Conservation (phyloP, 2,888 invertebrate species). For the Metopia argyrocephala region DNA sequence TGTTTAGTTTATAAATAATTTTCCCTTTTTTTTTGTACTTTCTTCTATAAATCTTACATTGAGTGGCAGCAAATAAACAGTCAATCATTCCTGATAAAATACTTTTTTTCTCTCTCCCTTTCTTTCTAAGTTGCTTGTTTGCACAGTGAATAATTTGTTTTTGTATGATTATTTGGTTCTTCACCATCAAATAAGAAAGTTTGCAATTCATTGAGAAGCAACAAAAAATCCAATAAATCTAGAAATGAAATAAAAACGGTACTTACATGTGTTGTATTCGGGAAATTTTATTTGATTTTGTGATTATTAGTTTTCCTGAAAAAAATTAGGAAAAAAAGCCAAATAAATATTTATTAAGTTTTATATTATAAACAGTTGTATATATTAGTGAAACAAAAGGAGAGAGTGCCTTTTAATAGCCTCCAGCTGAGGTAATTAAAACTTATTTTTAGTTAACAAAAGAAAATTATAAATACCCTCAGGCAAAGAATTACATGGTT, state of each 20-base stretch:
- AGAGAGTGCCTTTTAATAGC: too few species aligned
- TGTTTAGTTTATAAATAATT: neutral
- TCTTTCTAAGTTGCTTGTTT: neutral
- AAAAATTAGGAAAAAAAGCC: neutral
- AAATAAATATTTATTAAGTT: neutral
- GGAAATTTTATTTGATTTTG: constrained; percentile 5
- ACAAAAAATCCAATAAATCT: neutral
- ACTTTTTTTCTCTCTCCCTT: neutral
- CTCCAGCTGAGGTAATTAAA: too few species aligned
- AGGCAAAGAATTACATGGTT: too few species aligned
- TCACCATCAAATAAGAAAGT: too few species aligned
- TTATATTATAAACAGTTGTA: too few species aligned
- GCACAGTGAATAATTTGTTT: too few species aligned
- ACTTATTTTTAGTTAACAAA: too few species aligned
- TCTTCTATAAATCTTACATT: constrained; percentile 46
- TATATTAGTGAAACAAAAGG: too few species aligned
- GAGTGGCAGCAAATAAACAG: constrained; percentile 55
- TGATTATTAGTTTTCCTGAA: constrained; percentile 5
- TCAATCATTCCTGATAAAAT: constrained; percentile 39
- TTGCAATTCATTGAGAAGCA: constrained; percentile 6
- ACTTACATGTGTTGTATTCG: constrained; percentile 38
- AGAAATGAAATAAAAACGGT: constrained; percentile 16
- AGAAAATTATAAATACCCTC: too few species aligned
- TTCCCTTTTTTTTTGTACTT: constrained; percentile 4
- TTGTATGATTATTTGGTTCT: too few species aligned